These are phyloP conservation scores for Coptotermes formosanus DNA, from an alignment of 1,140 invertebrate genomes.

Conservation along the genomic window DNA sequence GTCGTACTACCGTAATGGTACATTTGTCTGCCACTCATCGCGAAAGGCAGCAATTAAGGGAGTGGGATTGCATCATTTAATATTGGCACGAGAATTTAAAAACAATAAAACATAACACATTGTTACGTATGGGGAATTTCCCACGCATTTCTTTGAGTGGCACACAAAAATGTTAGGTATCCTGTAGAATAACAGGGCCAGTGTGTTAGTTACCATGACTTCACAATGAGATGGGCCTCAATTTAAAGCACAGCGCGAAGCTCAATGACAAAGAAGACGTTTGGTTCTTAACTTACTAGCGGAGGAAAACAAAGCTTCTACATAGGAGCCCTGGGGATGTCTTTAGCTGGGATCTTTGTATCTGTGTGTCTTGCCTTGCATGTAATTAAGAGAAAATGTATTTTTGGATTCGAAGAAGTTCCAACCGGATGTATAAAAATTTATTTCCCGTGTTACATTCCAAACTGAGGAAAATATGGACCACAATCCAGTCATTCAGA, in stretches of 20 bases:
- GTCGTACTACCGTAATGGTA: not conserved
- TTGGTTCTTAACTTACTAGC: slow-evolving; percentile 11
- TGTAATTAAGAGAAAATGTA: not conserved
- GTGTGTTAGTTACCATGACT: not conserved
- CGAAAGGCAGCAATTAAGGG: not conserved
- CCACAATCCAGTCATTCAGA: too few species aligned
- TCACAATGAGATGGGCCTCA: not conserved
- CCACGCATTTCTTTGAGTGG: not conserved
- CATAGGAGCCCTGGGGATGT: not conserved
- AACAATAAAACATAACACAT: not conserved
- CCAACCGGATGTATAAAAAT: too few species aligned
- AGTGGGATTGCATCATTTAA: not conserved
- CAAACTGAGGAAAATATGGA: too few species aligned
- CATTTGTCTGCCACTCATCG: not conserved
- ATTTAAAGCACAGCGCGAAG: not conserved
- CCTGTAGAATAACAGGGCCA: not conserved
- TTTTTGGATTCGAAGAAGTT: too few species aligned
- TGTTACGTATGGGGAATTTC: not conserved
- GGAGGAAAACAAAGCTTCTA: not conserved
- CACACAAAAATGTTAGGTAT: not conserved
- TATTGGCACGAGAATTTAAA: not conserved
- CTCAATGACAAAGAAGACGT: not conserved
- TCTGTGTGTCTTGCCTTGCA: not conserved
- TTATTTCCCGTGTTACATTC: too few species aligned
- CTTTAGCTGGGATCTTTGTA: not conserved